Percentiles rank a stretch among this genome's conserved stretches.
These are phyloP conservation scores for Bos taurus DNA, from an alignment of 2,113 vertebrate genomes.

Conservation along the genomic window ARS-UCD2.0 NC_037340.1:39911001-39911500, in stretches of 20 bases:
- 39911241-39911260: conserved; percentile 14
- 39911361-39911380: neutral
- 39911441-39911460: neutral
- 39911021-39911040: conserved; percentile 36
- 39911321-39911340: conserved; percentile 39
- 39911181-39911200: conserved; percentile 65
- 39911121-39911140: conserved; percentile 59
- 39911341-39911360: conserved; percentile 50
- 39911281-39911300: conserved; percentile 12
- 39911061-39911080: neutral
- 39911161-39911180: conserved; percentile 43
- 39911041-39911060: conserved; percentile 50
- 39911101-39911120: conserved; percentile 45
- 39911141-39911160: conserved; percentile 20
- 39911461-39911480: neutral
- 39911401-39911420: neutral
- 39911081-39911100: conserved; percentile 51
- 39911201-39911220: conserved; percentile 67
- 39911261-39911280: conserved; percentile 12
- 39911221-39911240: conserved; percentile 43
- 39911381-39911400: neutral
- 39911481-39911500: neutral
- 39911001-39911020: neutral
- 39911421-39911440: neutral
- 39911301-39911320: conserved; percentile 7